phyloP scores from a whole-genome alignment of 2,797 vertebrate species.

The Melanitta fusca region DNA sequence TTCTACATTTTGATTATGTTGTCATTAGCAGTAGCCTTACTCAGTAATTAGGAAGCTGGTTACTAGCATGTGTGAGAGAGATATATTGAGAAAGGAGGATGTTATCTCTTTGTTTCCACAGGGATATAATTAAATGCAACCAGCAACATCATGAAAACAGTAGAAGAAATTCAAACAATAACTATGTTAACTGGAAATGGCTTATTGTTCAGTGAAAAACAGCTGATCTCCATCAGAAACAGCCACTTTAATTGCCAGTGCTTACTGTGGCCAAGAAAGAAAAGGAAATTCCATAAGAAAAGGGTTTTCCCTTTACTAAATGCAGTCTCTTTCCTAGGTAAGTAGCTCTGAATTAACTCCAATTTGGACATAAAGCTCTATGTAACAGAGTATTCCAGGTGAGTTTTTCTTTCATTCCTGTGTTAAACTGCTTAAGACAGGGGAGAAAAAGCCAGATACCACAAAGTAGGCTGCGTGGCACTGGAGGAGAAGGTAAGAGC shows the following conservation, averaged over 20 bases:
- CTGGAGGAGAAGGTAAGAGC: not conserved
- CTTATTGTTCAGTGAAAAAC: not conserved
- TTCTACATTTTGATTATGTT: constrained; percentile 65
- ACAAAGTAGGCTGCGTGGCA: not conserved
- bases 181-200: constrained; percentile 7
- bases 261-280: not conserved
- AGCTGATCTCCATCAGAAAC: constrained; percentile 23
- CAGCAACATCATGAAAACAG: constrained; percentile 31
- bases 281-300: not conserved
- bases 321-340: not conserved
- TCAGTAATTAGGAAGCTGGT: constrained; percentile 37
- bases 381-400: not conserved
- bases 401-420: not conserved
- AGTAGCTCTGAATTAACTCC: not conserved
- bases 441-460: not conserved
- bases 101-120: constrained; percentile 60
- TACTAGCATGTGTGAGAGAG: constrained; percentile 44
- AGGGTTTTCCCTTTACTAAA: not conserved
- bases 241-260: not conserved
- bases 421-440: not conserved
- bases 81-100: constrained; percentile 41
- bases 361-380: not conserved
- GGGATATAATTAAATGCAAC: constrained; percentile 59
- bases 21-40: constrained; percentile 56
- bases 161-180: constrained; percentile 37